Evolutionary conservation across 2,797 vertebrate species (phyloP).

Genomic region (Gymnothorax reevesii): DNA sequence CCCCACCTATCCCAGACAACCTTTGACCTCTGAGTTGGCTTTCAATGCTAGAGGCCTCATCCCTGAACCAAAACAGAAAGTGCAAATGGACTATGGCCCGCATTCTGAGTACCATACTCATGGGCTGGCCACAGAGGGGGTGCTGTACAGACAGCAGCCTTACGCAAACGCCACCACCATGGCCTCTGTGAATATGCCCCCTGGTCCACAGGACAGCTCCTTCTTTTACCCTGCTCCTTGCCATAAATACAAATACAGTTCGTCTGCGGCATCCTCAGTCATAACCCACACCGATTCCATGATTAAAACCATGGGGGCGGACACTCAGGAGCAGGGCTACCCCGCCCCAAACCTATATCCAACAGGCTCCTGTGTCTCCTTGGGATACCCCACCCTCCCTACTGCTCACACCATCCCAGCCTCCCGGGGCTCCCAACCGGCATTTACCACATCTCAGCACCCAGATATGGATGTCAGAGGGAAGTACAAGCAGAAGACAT

Average conservation of each 20-base stretch:
- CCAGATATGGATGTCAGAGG: slow-evolving; percentile 51
- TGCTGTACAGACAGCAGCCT: slow-evolving; percentile 58
- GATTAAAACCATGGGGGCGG: slow-evolving; percentile 42
- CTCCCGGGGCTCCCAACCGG: slow-evolving; percentile 52
- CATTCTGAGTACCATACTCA: slow-evolving; percentile 65
- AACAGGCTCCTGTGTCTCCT: slow-evolving; percentile 52
- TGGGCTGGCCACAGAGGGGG: slow-evolving; percentile 48
- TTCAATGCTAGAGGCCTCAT: slow-evolving; percentile 47
- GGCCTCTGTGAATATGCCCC: slow-evolving; percentile 44
- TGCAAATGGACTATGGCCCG: slow-evolving; percentile 62
- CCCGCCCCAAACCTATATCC: slow-evolving; percentile 52
- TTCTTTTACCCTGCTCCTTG: slow-evolving; percentile 64
- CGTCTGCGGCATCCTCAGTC: slow-evolving; percentile 58
- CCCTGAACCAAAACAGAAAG: slow-evolving; percentile 67
- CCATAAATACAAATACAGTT: slow-evolving; percentile 72
- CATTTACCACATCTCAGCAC: slow-evolving; percentile 66
- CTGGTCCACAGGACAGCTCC: slow-evolving; percentile 53
- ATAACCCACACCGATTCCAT: slow-evolving; percentile 70
- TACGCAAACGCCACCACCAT: slow-evolving; percentile 49
- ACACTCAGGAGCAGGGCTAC: slow-evolving; percentile 54
- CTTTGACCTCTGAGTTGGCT: slow-evolving; percentile 33
- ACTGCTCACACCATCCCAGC: slow-evolving; percentile 50
- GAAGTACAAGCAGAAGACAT: slow-evolving; percentile 67
- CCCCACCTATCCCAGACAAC: slow-evolving; percentile 53
- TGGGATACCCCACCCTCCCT: slow-evolving; percentile 53